Evolutionary conservation across 2,888 invertebrate genomes (phyloP).

Genomic region (Leucoptera coffeella): DNA sequence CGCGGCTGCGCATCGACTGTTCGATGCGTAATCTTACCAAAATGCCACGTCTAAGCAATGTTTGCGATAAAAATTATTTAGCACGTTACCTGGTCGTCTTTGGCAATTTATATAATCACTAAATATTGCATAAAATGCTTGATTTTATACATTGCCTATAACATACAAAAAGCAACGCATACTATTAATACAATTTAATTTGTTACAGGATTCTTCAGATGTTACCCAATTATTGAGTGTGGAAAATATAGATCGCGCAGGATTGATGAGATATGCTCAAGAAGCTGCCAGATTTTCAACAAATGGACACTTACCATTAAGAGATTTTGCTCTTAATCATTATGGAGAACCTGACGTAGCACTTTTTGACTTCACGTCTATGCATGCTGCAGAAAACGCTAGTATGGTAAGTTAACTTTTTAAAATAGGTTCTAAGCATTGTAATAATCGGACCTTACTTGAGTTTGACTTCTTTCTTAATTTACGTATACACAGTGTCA

Average conservation of each 20-base stretch:
- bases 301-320: slow-evolving; percentile 73
- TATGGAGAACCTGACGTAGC: slow-evolving; percentile 97
- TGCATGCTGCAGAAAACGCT: slow-evolving; percentile 96
- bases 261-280: slow-evolving; percentile 82
- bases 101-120: too few species aligned
- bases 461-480: too few species aligned
- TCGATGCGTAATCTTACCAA: too few species aligned
- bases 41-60: too few species aligned
- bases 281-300: slow-evolving; percentile 95
- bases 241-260: slow-evolving; percentile 87
- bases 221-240: slow-evolving; percentile 79
- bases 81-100: too few species aligned
- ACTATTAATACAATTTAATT: too few species aligned
- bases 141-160: background rate
- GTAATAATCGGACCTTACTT: too few species aligned
- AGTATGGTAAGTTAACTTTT: slow-evolving; percentile 60
- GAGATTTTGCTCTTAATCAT: slow-evolving; percentile 96
- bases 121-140: background rate
- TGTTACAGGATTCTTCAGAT: slow-evolving; percentile 83
- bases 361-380: slow-evolving; percentile 98
- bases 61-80: too few species aligned
- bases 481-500: too few species aligned
- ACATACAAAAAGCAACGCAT: background rate
- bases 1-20: too few species aligned
- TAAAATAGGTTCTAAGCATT: too few species aligned